Base-by-base conservation (phyloP, 2,888 invertebrate genomes). In the Heliconius erato region DNA sequence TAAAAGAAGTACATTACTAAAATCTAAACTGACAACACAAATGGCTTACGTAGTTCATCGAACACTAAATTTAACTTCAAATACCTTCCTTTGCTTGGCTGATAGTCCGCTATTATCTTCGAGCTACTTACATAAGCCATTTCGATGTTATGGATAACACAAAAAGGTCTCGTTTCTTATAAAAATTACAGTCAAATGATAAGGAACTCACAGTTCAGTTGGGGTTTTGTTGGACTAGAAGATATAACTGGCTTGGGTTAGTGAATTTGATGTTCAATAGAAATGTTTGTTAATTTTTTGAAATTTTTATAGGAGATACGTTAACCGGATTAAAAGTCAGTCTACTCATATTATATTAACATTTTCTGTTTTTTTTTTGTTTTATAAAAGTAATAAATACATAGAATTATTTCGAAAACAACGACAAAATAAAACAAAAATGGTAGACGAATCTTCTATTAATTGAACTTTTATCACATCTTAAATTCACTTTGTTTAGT, bases 11-110 rank as follows among this genome's bases (percentile, higher is more conserved):
- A 40, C 35, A 63, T 59, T 3, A 63, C 3, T 7, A 35, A 69
- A 35, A 23, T 12, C 69, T 69, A 23, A 69, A 35, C 35, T 11
- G 35, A 69, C 69, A 35, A 35, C 35, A n/a, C 11, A 71, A 71
- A 71, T 40, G 71, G 71, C 40, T 71, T 40, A 14, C 9, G n/a
- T n/a, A 71, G n/a, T 26, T 69, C 69, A 69, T 23, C 35, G n/a
- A 69, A 1, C 14, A 71, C 71, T 71, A n/a, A 71, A 40, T 44
- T 71, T 74, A 28, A 54, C 74, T 74, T 74, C 35, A 74, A 59
- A 74, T 59, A 59, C 32, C n/a, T 74, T 74, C 68, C 32, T 35
- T 35, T 23, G 68, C 68, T 16, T 49, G 44, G 0, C 44, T 49
- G 44, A 49, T 49, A 49, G 14, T 14, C 14, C 4, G 74, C 40